Base-by-base conservation (phyloP, 2,888 invertebrate species). In the Drosophila histrio region DNA sequence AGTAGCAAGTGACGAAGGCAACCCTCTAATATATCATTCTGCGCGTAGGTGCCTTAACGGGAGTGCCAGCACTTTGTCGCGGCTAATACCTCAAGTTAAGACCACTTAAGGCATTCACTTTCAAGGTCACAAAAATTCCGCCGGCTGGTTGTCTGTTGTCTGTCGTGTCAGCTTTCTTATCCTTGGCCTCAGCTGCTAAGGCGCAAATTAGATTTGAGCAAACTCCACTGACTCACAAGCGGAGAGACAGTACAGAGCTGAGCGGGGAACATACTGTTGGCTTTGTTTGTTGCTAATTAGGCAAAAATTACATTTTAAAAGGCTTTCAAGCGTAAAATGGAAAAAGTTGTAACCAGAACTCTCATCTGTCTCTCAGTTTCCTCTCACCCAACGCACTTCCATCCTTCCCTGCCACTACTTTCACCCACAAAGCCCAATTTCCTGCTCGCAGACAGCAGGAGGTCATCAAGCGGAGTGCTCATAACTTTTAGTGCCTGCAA, bases 231-330 rank as follows among this genome's bases (percentile, higher is more conserved):
- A 61, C 72, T 49, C 56, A 65, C 43, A 68, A 53, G 5, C 30
- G 17, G 15, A 26, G 28, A 11, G 17, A 62, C 19, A 69, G 53
- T 39, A 57, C 44, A 30, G 28, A 21, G 2, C 44, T 11, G 69
- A 24, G 21, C 24, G 22, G 9, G 6, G 19, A 38, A 50, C 36
- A 39, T 26, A 34, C 54, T 24, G 36, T 60, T 49, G 69, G 56
- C 67, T 60, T 82, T 82, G 87, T 82, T 82, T 86, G 81, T 84
- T 90, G 90, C 87, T 89, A 87, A 87, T 88, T 81, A 81, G 79
- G 79, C 89, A 83, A 88, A 84, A 87, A 87, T 83, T 83, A 81
- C 75, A 88, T 84, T 88, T 83, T 87, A 78, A 89, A 86, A 78
- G 64, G 72, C 71, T 78, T 81, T 88, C 89, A 77, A 86, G 90